Evolutionary conservation across 2,888 invertebrate species (phyloP), one percentile per base, ranked within the genome.

Genomic region (Nymphalis urticae): DNA sequence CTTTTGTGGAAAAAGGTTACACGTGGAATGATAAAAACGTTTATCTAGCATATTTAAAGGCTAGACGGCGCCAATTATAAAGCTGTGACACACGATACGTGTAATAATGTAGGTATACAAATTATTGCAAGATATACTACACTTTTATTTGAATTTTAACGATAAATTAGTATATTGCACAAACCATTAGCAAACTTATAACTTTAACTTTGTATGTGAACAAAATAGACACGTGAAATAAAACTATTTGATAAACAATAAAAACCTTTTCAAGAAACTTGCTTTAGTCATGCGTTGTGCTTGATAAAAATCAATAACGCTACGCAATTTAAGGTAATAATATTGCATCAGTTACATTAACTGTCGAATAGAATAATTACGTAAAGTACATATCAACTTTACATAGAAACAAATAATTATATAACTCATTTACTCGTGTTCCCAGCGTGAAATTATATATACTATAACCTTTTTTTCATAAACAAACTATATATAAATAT

Each of bases 1-100:
- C 80, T 79, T 82, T 77, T 78, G 69, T 75, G 73, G 82, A 85
- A 85, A 84, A 88, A 87, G 89, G 89, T 84, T 88, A 90, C 90
- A 89, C 90, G 89, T 89, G 90, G 82, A 79, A 74, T 63, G 61
- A 64, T 70, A 69, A 72, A 72, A 70, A 60, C 66, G 63, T 66
- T 48, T 59, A 62, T 66, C 60, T 62, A 66, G 70, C 70, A 70
- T 68, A 64, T 68, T 70, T 66, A 63, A 47, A 70, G 48, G 68
- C 69, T 61, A 67, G 66, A 59, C 68, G 75, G 75, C 75, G 70
- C 73, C 74, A 70, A 27, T 58, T 58, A 69, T 68, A 69, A 60
- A 66, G 56, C 59, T 58, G 54, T 62, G 62, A 66, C 54, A 73
- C 64, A 72, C n/a, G n/a, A 47, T 56, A 64, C 60, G 56, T 27